Evolutionary conservation across 2,888 invertebrate species (phyloP), one percentile per base, ranked within the genome.

Genomic region (Cabera pusaria): DNA sequence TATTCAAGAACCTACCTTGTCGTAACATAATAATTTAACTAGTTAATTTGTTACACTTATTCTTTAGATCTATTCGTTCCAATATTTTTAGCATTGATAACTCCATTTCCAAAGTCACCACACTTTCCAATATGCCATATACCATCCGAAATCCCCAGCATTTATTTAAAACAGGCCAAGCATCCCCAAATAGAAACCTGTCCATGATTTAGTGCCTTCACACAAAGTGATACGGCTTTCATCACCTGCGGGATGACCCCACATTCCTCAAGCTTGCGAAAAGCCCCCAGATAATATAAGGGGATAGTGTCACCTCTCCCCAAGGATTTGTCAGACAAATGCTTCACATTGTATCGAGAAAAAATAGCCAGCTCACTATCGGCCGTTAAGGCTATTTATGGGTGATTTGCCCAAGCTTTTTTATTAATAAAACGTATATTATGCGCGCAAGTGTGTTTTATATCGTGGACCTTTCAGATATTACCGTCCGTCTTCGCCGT

Each of bases 381-480:
- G 76, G 81, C 77, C 83, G 75, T 88, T 87, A 86, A 56, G 77
- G 82, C 81, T 87, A 87, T 88, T 88, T 88, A 88, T 88, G 77
- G 87, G 73, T 71, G 82, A 87, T 87, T 87, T 70, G 59, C 72
- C 66, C 62, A 73, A 77, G 74, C 75, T 84, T 85, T 87, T 88
- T 88, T 88, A 88, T 88, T 88, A 88, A 88, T 87, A 88, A 87
- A 88, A 87, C 85, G 85, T 84, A 86, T 86, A 87, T 87, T 87
- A 85, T 84, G 87, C 85, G 85, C 87, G 66, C 87, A 87, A 86
- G 87, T 88, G 88, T 76, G 86, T 87, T 88, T 87, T 88, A 87
- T 86, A 73, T 69, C 75, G 67, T 47, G 64, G 66, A 69, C 80
- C 78, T 73, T 72, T 72, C 73, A 72, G 75, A 77, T 71, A 86